Conservation (phyloP, 2,113 vertebrate genomes). For the Eublepharis macularius region DNA sequence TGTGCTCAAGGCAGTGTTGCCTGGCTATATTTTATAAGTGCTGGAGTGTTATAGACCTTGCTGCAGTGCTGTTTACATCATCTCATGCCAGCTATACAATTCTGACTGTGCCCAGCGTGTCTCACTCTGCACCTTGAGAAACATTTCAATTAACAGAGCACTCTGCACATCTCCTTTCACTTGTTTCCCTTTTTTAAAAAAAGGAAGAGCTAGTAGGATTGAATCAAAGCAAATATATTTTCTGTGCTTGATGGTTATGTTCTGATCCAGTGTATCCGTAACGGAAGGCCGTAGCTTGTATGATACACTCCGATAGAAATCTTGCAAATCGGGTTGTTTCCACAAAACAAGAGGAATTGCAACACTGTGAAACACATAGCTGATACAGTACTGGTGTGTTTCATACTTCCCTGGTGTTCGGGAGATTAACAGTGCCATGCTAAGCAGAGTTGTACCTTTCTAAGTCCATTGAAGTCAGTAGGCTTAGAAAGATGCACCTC, state of each 20-base stretch:
- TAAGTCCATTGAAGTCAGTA: too few relatives aligned
- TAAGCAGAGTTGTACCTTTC: too few relatives aligned
- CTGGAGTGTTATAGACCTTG: neutral
- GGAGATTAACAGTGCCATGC: too few relatives aligned
- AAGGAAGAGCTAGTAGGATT: slow-evolving; percentile 57
- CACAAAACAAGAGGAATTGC: slow-evolving; percentile 19
- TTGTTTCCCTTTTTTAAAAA: slow-evolving; percentile 4
- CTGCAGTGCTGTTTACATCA: neutral
- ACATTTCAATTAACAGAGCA: neutral
- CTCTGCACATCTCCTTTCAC: neutral
- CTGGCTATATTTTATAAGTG: neutral
- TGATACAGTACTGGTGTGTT: neutral
- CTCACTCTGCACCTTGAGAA: neutral
- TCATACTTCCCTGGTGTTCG: neutral
- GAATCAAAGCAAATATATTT: slow-evolving; percentile 29
- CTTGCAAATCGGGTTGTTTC: slow-evolving; percentile 50
- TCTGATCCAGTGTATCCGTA: slow-evolving; percentile 46
- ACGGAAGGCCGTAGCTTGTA: slow-evolving; percentile 37
- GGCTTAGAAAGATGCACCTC: too few relatives aligned
- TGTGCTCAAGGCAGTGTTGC: neutral
- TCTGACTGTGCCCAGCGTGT: neutral
- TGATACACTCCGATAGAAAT: slow-evolving; percentile 53
- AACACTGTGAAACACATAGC: slow-evolving; percentile 41
- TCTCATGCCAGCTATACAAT: neutral
- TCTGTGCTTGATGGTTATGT: neutral